A percentile compares a stretch with the other conserved stretches of the same genome.
Evolutionary conservation across 1,140 invertebrate species (phyloP).

Genomic region (Liolophura sinensis): DNA sequence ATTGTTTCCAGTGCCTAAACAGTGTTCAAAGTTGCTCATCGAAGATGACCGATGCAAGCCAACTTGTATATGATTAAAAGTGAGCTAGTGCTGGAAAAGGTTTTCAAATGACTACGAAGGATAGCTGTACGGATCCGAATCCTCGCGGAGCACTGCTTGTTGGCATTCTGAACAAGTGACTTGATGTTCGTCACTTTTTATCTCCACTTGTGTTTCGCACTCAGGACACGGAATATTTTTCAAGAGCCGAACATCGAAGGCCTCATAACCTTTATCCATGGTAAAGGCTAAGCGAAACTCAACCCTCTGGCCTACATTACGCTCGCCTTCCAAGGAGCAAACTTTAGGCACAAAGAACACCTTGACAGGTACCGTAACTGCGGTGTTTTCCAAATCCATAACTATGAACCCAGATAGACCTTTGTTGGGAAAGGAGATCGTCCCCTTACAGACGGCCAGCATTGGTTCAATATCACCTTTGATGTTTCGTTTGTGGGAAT

Average conservation of each 20-base stretch:
- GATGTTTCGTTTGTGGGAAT: background rate
- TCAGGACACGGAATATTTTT: slow-evolving; percentile 3
- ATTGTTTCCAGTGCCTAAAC: too few relatives aligned
- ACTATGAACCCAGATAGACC: slow-evolving; percentile 15
- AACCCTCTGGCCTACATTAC: slow-evolving; percentile 17
- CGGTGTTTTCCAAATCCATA: slow-evolving; percentile 20
- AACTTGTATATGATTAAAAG: too few relatives aligned
- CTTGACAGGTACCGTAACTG: slow-evolving; percentile 3
- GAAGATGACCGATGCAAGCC: too few relatives aligned
- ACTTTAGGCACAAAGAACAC: slow-evolving; percentile 22
- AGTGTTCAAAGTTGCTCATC: too few relatives aligned
- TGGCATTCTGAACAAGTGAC: background rate
- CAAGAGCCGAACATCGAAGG: slow-evolving; percentile 18
- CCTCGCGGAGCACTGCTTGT: too few relatives aligned
- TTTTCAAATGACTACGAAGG: too few relatives aligned
- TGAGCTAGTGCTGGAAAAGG: too few relatives aligned
- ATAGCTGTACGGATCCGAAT: too few relatives aligned
- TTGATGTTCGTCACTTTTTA: slow-evolving; percentile 11
- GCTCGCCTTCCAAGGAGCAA: slow-evolving; percentile 1
- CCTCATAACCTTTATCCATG: slow-evolving; percentile 21
- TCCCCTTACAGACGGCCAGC: slow-evolving; percentile 25
- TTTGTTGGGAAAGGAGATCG: slow-evolving; percentile 18
- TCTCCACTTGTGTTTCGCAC: slow-evolving; percentile 9
- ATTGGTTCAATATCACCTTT: background rate
- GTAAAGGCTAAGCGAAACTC: slow-evolving; percentile 25